Evolutionary conservation across 1,140 invertebrate species (phyloP), one percentile per base, ranked within the genome.

Genomic region (Ooceraea biroi): DNA sequence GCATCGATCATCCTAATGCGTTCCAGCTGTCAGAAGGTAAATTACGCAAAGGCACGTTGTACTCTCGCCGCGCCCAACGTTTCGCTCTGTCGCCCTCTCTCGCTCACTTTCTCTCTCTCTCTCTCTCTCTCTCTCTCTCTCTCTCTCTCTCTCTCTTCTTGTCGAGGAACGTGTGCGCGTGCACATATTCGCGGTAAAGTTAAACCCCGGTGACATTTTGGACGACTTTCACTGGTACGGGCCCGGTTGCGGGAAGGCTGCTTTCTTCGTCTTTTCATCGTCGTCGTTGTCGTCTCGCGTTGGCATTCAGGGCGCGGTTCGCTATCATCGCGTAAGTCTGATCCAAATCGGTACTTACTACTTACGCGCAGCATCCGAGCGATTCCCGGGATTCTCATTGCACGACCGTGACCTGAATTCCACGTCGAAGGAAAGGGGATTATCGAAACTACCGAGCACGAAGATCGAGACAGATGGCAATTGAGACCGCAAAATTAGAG

Each of bases 171-270:
- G 41, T 50, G 50, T 85, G 69, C 82, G 66, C n/a, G 12, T 25
- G 25, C 74, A 74, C 30, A 44, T 82, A 80, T 84, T 83, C 50
- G 69, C 82, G 46, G 58, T 90, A 90, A 90, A 88, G 89, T 90
- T 90, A 90, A 90, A 87, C 89, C 80, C 82, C 85, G 57, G 61
- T 90, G 89, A 90, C 89, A 90, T 90, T 90, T 90, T 90, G 89
- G 85, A 83, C 77, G 80, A 88, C 89, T 90, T 90, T 90, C 89
- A 90, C 89, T 82, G 12, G 19, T 72, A 5, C 68, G 52, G 58
- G 25, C 78, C 65, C 72, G 73, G 63, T 86, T 72, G 73, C 44
- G 14, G 4, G 55, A 85, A 55, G n/a, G 57, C 69, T 89, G 82
- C 89, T 90, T 90, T 90, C 89, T 90, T 90, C 89, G 60, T 85